Evolutionary conservation across 1,140 invertebrate species (phyloP).

Genomic region (Psix sp.): DNA sequence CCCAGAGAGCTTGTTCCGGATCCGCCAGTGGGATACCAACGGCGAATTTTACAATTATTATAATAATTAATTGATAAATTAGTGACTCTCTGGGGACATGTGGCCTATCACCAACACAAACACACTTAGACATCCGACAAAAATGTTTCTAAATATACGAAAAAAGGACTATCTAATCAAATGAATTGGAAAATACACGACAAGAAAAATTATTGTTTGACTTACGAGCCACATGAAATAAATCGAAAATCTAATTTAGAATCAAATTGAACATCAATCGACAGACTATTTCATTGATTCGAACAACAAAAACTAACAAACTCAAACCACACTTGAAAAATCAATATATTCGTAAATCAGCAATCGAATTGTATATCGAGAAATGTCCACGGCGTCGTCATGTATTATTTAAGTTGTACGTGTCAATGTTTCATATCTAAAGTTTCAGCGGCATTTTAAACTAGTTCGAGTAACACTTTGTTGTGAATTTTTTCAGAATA

Average conservation of each 20-base stretch:
- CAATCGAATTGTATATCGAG: constrained; percentile 67
- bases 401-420: constrained; percentile 77
- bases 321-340: background rate
- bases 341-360: too few species aligned
- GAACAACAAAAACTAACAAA: constrained; percentile 20
- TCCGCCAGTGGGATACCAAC: too few species aligned
- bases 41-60: constrained; percentile 61
- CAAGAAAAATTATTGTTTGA: too few species aligned
- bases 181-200: too few species aligned
- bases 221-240: too few species aligned
- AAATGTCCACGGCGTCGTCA: constrained; percentile 73
- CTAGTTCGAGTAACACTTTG: constrained; percentile 73
- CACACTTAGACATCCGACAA: constrained; percentile 47
- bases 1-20: constrained; percentile 68
- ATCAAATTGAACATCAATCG: constrained; percentile 53
- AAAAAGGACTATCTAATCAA: too few species aligned
- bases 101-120: constrained; percentile 65
- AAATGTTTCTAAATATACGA: too few species aligned
- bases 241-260: too few species aligned
- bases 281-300: constrained; percentile 13
- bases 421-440: constrained; percentile 77
- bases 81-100: background rate
- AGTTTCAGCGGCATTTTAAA: constrained; percentile 75
- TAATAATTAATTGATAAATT: constrained; percentile 44
- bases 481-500: constrained; percentile 75